A percentile compares a stretch with the other conserved stretches of the same genome.
Conservation (phyloP, 2,797 vertebrate genomes). For the Spinibarbus caldwelli region DNA sequence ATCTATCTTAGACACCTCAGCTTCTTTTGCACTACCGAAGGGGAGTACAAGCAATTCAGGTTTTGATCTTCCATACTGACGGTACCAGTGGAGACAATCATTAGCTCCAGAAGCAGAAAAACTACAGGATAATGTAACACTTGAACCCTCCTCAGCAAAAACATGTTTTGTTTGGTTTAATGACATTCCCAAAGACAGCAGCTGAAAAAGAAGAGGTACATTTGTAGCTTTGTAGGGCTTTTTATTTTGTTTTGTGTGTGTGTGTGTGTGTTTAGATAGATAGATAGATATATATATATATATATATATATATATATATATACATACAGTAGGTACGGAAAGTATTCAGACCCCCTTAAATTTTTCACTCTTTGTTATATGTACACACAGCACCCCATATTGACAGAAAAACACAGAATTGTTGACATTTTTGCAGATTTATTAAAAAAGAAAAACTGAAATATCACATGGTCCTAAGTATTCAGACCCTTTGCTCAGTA, state of each 20-base stretch:
- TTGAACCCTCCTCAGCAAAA: neutral
- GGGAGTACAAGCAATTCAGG: slow-evolving; percentile 7
- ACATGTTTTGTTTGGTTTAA: neutral
- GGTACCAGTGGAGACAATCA: neutral
- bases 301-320: too few relatives aligned
- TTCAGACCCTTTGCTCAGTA: too few relatives aligned
- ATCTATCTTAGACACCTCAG: neutral
- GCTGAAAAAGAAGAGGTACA: neutral
- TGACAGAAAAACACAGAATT: too few relatives aligned
- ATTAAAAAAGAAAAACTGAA: too few relatives aligned
- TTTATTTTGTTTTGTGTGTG: neutral
- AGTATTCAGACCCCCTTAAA: too few relatives aligned
- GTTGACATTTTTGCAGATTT: too few relatives aligned
- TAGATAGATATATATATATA: too few relatives aligned
- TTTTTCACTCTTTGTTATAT: too few relatives aligned
- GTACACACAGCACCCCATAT: too few relatives aligned
- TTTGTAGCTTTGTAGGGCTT: neutral
- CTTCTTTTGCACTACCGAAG: neutral
- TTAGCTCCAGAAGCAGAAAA: neutral
- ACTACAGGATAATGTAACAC: neutral
- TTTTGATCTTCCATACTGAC: neutral
- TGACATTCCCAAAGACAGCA: neutral
- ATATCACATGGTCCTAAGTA: too few relatives aligned
- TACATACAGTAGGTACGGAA: too few relatives aligned
- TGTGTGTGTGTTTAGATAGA: too few relatives aligned